phyloP scores from a whole-genome alignment of 2,888 invertebrate species.

The Venusia cambrica region DNA sequence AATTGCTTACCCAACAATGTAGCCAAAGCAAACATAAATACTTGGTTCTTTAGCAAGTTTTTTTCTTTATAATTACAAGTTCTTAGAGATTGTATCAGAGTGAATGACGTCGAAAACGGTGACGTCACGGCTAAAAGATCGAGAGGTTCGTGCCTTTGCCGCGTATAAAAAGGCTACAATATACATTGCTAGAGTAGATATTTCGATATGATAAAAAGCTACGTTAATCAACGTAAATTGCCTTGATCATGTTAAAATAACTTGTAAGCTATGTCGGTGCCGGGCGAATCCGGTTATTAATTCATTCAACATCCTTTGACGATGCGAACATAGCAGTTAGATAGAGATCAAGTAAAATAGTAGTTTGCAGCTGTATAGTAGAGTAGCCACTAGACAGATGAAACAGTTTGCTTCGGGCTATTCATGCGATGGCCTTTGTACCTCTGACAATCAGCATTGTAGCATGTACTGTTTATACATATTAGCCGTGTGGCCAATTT shows the following conservation, averaged over 20 bases:
- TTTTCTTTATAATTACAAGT: slow-evolving; percentile 13
- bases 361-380: too few species aligned
- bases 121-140: slow-evolving; percentile 36
- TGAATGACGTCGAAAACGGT: slow-evolving; percentile 31
- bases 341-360: neutral
- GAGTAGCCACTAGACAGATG: too few species aligned
- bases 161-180: slow-evolving; percentile 31
- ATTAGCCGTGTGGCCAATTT: too few species aligned
- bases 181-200: slow-evolving; percentile 14
- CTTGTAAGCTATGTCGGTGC: slow-evolving; percentile 11
- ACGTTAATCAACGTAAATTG: slow-evolving; percentile 14
- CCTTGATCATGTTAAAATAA: slow-evolving; percentile 18
- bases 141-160: slow-evolving; percentile 29
- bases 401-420: too few species aligned
- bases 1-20: too few species aligned
- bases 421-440: too few species aligned
- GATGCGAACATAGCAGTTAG: slow-evolving; percentile 4
- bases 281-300: slow-evolving; percentile 22
- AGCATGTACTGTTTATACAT: too few species aligned
- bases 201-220: slow-evolving; percentile 14
- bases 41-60: too few species aligned
- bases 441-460: too few species aligned
- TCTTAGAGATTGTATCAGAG: slow-evolving; percentile 19
- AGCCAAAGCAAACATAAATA: too few species aligned
- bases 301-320: slow-evolving; percentile 22